Base-by-base conservation (phyloP, 23 tunicate species). In the Ciona savignyi region DNA sequence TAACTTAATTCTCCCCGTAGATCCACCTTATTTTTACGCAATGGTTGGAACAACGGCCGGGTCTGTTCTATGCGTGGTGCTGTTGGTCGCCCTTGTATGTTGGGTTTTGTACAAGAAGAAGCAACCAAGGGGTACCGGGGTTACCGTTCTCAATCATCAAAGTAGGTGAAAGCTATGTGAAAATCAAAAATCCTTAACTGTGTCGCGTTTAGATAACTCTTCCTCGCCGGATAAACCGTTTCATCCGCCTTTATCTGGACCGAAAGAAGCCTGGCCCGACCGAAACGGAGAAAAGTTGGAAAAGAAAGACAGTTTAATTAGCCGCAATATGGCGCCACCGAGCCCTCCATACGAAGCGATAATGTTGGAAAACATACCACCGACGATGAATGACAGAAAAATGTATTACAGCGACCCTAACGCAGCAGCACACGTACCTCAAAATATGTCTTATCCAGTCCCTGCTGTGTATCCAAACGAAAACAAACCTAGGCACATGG, bases 1-100 rank as follows among this genome's bases (percentile, higher is more conserved):
- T n/a, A n/a, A n/a, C n/a, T n/a, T n/a, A n/a, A n/a, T n/a, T 42
- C 15, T 42, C 22, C 26, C 67, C 15, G 15, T n/a, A 63, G 67
- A 63, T 4, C 63, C 83, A 24, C 30, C 32, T 15, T 85, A 70
- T 64, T 71, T 78, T 63, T 68, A 75, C 62, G 83, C 84, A 11
- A 65, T 85, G 63, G 28, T 85, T 24, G 74, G 72, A 20, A 69
- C 83, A 32, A 32, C 90, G 3, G 68, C 49, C 26, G 74, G 71
- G 24, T 65, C 79, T 15, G 27, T 78, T 3, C 3, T 85, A 4
- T 78, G 81, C 51, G 29, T 78, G 1, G 27, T 78, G 27, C 35
- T 85, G 34, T 32, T 85, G 33, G 70, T 69, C 42, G 70, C 61
- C 48, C 49, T 78, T 25, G 75, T 85, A 30, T 85, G 74, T 73